Percentiles rank a stretch among this genome's conserved stretches.
These are phyloP conservation scores for Muntiacus reevesi DNA, from an alignment of 2,113 vertebrate species.

Conservation along the genomic window DNA sequence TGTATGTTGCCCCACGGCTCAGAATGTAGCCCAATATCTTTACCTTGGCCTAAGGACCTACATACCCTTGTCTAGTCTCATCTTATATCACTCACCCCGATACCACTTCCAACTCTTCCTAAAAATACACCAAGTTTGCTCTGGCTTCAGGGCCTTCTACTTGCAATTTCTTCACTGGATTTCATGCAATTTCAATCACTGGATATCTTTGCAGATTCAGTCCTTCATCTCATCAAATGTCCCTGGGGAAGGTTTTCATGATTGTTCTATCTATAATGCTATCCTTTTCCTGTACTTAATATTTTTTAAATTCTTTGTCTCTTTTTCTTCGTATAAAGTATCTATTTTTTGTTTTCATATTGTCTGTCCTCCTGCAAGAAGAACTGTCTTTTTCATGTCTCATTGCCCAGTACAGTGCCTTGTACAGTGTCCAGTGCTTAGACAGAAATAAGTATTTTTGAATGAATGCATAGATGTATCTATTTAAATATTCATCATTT, in stretches of 20 bases:
- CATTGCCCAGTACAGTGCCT: not conserved
- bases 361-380: not conserved
- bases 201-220: not conserved
- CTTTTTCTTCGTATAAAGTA: not conserved
- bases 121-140: not conserved
- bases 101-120: not conserved
- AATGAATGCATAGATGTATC: not conserved
- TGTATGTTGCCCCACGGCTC: not conserved
- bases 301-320: not conserved
- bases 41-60: not conserved
- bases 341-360: not conserved
- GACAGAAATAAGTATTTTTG: conserved; percentile 33
- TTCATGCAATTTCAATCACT: not conserved
- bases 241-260: not conserved
- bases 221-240: not conserved
- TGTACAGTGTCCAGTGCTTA: not conserved
- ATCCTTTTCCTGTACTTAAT: not conserved
- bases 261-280: not conserved
- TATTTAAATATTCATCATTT: conserved; percentile 26
- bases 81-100: not conserved
- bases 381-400: not conserved
- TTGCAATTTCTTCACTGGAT: not conserved
- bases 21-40: not conserved
- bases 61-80: not conserved
- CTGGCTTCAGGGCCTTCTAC: not conserved